Evolutionary conservation across 37 sponge, comb jelly and placozoan species (phyloP).

Genomic region (Agelas oroides): DNA sequence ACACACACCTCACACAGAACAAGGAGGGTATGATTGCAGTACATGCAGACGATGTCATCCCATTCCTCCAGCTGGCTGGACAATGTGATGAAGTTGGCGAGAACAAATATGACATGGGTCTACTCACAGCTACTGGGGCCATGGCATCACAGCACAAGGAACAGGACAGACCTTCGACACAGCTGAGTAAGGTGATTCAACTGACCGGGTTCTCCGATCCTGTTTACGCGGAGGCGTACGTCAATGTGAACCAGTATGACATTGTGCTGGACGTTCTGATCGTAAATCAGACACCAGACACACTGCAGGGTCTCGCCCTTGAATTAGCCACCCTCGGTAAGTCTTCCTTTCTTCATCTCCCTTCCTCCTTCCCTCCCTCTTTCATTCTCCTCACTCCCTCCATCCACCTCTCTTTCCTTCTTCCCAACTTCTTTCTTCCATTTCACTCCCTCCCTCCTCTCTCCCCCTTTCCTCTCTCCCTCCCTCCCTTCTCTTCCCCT

Average conservation of each 20-base stretch:
- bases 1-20: too few relatives aligned
- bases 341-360: not conserved
- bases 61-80: conserved; percentile 72
- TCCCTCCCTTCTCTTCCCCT: not conserved
- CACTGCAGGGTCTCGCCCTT: conserved; percentile 93
- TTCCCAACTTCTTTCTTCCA: too few relatives aligned
- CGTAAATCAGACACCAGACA: conserved; percentile 98
- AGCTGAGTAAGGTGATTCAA: conserved; percentile 97
- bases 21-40: conserved; percentile 21
- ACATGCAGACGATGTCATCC: conserved; percentile 88
- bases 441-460: not conserved
- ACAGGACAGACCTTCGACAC: conserved; percentile 47
- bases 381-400: too few relatives aligned
- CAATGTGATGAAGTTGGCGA: conserved; percentile 71
- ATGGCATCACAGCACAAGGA: conserved; percentile 27
- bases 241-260: conserved; percentile 98
- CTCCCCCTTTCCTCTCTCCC: not conserved
- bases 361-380: not conserved
- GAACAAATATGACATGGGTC: conserved; percentile 90
- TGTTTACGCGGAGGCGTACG: conserved; percentile 99
- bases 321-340: conserved; percentile 97
- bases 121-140: conserved; percentile 83
- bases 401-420: not conserved
- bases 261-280: conserved; percentile 98
- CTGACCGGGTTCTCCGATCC: conserved; percentile 99